phyloP scores from a whole-genome alignment of 1,140 invertebrate genomes.

The Laodelphax striatellus region DNA sequence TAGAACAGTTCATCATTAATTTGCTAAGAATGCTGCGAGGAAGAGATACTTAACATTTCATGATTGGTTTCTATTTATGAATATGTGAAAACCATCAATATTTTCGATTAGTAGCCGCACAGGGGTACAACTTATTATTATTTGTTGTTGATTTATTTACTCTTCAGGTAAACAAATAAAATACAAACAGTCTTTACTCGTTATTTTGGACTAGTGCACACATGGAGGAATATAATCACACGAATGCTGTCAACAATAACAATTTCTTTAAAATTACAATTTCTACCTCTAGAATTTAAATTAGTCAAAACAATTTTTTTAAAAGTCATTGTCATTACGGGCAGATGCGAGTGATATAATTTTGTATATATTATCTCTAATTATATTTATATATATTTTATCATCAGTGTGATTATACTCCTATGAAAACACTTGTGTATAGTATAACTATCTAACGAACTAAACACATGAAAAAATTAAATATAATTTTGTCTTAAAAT shows the following conservation, averaged over 20 bases:
- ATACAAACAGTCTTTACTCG: constrained; percentile 21
- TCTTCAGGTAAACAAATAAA: constrained; percentile 8
- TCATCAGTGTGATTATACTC: constrained; percentile 17
- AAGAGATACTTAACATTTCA: too few species aligned
- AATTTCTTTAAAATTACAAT: constrained; percentile 12
- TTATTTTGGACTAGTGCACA: constrained; percentile 22
- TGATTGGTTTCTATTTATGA: too few species aligned
- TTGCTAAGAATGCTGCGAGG: too few species aligned
- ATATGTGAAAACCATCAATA: too few species aligned
- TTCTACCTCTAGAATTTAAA: constrained; percentile 4
- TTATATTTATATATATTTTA: constrained; percentile 11
- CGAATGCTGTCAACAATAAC: background rate
- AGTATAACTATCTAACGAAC: constrained; percentile 9
- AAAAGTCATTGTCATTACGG: constrained; percentile 8
- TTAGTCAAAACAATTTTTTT: constrained; percentile 7
- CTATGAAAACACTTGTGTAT: constrained; percentile 18
- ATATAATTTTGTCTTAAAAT: constrained; percentile 2
- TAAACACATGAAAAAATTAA: background rate
- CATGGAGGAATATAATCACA: constrained; percentile 18
- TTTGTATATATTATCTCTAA: constrained; percentile 12
- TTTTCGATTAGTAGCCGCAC: too few species aligned
- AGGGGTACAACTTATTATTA: too few species aligned
- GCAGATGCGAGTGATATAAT: constrained; percentile 6
- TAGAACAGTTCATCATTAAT: too few species aligned
- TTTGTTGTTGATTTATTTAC: background rate